phyloP scores from a whole-genome alignment of 2,888 invertebrate genomes.

The Aradus depressus region DNA sequence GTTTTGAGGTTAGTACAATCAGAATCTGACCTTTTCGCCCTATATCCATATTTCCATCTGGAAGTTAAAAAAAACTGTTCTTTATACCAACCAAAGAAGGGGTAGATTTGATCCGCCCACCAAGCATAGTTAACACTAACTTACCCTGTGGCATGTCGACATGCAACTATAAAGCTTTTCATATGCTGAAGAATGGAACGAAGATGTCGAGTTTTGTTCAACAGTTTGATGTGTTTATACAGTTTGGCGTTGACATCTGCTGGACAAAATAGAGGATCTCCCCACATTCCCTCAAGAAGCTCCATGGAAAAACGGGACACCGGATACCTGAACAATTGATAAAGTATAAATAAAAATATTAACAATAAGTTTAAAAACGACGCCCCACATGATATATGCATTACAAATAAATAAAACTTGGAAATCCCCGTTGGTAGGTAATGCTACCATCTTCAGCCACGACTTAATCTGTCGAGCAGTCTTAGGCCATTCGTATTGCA shows the following conservation, averaged over 20 bases:
- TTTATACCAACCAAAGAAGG: no score
- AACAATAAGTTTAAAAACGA: not conserved
- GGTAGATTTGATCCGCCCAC: no score
- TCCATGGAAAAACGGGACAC: conserved; percentile 72
- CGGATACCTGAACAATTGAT: conserved; percentile 49
- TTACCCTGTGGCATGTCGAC: conserved; percentile 54
- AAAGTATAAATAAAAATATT: conserved; percentile 4
- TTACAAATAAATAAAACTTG: not conserved
- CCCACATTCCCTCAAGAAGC: conserved; percentile 61
- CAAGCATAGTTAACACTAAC: no score
- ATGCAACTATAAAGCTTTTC: conserved; percentile 57
- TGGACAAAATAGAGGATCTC: conserved; percentile 66
- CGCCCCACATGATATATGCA: no score
- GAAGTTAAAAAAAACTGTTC: no score
- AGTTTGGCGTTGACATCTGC: conserved; percentile 56
- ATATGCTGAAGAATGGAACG: conserved; percentile 56
- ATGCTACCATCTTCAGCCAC: not conserved
- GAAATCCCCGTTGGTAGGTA: not conserved
- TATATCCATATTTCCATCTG: no score
- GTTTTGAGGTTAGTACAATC: no score
- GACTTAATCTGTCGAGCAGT: no score
- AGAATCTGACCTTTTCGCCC: no score
- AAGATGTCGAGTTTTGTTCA: conserved; percentile 49
- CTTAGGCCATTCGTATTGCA: no score
- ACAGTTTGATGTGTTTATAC: conserved; percentile 49